Percentiles rank a stretch among this genome's conserved stretches.
Conservation (phyloP, 2,113 vertebrate species). For the Haemorhous mexicanus region DNA sequence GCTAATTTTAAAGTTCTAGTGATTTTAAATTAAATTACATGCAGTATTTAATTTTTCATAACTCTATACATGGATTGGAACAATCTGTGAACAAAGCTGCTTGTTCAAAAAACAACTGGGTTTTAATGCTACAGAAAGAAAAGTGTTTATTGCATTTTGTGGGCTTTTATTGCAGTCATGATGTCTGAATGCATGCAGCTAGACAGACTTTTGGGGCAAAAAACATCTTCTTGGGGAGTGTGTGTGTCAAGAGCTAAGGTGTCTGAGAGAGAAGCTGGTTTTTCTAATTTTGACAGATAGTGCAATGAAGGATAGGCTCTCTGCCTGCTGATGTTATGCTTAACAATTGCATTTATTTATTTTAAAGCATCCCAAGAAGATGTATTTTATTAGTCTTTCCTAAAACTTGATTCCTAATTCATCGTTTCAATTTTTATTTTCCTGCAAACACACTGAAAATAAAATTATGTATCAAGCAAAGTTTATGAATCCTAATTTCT, state of each 20-base stretch:
- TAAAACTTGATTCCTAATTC: neutral
- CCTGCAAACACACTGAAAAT: neutral
- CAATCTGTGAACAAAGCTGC: neutral
- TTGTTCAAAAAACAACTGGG: neutral
- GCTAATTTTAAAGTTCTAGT: neutral
- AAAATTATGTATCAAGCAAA: neutral
- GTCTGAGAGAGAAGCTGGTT: neutral
- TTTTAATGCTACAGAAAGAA: neutral
- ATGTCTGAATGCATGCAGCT: neutral
- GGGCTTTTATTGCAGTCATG: neutral
- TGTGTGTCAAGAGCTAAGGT: neutral
- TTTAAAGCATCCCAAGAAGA: neutral
- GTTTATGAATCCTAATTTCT: neutral
- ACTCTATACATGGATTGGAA: neutral
- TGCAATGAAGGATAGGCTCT: neutral
- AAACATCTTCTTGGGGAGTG: neutral
- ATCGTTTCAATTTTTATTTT: neutral
- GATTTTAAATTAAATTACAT: neutral
- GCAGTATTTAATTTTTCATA: slow-evolving; percentile 25
- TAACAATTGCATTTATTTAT: neutral
- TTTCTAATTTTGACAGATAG: neutral
- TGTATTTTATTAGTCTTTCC: neutral
- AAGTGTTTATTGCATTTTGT: neutral
- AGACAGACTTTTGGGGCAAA: neutral
- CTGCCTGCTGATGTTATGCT: neutral